A percentile compares a stretch with the other conserved stretches of the same genome.
Conservation (phyloP, 2,113 vertebrate genomes). For the Oreochromis niloticus region DNA sequence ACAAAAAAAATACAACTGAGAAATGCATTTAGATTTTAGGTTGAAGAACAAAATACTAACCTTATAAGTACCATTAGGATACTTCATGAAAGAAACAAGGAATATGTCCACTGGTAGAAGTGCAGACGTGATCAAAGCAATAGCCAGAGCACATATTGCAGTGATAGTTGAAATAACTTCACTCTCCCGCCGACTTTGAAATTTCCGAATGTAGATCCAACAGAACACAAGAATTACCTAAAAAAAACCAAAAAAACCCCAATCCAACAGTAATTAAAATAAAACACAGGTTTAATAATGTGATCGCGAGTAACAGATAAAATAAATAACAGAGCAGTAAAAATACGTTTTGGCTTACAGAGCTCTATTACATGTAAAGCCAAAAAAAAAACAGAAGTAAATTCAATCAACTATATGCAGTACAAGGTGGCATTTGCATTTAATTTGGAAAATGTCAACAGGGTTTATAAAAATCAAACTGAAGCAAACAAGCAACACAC, state of each 20-base stretch:
- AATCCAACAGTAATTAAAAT: accelerated
- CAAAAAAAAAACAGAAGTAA: neutral
- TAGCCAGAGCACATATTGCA: conserved; percentile 89
- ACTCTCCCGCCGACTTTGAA: conserved; percentile 93
- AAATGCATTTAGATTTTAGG: neutral
- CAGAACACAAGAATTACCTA: conserved; percentile 91
- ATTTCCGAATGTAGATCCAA: conserved; percentile 96
- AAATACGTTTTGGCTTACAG: neutral
- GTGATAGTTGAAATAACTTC: conserved; percentile 96
- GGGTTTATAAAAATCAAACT: neutral
- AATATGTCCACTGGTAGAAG: conserved; percentile 97
- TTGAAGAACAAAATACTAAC: conserved; percentile 60
- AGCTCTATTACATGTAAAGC: neutral
- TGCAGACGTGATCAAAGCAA: conserved; percentile 94
- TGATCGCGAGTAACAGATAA: neutral
- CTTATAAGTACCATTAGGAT: conserved; percentile 96
- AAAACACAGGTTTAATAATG: neutral
- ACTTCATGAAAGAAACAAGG: conserved; percentile 96
- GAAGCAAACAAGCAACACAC: neutral
- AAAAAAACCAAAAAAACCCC: conserved; percentile 10
- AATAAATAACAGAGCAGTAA: neutral
- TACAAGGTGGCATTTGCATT: neutral
- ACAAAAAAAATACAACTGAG: neutral
- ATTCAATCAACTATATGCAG: neutral
- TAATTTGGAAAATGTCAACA: neutral